These are phyloP conservation scores for Corbicula japonica DNA, from an alignment of 2,888 invertebrate genomes.

Conservation along the genomic window DNA sequence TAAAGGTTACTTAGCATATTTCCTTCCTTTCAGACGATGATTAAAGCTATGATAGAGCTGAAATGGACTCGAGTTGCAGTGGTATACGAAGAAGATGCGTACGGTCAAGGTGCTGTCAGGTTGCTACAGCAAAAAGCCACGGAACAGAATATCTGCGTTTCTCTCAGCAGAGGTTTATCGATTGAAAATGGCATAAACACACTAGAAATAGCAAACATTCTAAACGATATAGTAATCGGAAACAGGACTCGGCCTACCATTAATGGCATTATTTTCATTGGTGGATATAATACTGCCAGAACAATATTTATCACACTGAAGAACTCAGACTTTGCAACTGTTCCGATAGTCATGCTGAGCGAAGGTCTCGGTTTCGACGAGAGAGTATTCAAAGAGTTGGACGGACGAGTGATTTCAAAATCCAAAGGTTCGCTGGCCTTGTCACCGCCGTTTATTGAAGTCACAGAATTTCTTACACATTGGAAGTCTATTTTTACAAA, in stretches of 20 bases:
- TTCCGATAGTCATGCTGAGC: constrained; percentile 37
- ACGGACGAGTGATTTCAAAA: constrained; percentile 8
- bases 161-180: constrained; percentile 15
- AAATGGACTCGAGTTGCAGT: constrained; percentile 74
- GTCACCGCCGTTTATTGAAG: constrained; percentile 32
- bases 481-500: constrained; percentile 56
- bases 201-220: constrained; percentile 11
- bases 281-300: constrained; percentile 8
- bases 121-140: constrained; percentile 31
- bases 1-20: too few species aligned
- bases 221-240: constrained; percentile 23
- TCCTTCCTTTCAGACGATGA: constrained; percentile 61
- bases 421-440: constrained; percentile 39
- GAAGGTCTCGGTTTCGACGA: constrained; percentile 30
- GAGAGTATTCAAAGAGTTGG: constrained; percentile 20
- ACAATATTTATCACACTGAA: constrained; percentile 22
- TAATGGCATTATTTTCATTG: constrained; percentile 38
- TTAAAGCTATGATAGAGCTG: constrained; percentile 58
- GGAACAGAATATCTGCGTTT: constrained; percentile 59
- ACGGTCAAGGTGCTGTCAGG: constrained; percentile 53
- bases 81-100: constrained; percentile 64
- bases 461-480: constrained; percentile 42
- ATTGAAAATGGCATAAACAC: constrained; percentile 17
- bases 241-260: constrained; percentile 2
- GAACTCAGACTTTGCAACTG: background rate